Evolutionary conservation across 2,797 vertebrate species (phyloP), one percentile per base, ranked within the genome.

Genomic region (Lagorchestes hirsutus): DNA sequence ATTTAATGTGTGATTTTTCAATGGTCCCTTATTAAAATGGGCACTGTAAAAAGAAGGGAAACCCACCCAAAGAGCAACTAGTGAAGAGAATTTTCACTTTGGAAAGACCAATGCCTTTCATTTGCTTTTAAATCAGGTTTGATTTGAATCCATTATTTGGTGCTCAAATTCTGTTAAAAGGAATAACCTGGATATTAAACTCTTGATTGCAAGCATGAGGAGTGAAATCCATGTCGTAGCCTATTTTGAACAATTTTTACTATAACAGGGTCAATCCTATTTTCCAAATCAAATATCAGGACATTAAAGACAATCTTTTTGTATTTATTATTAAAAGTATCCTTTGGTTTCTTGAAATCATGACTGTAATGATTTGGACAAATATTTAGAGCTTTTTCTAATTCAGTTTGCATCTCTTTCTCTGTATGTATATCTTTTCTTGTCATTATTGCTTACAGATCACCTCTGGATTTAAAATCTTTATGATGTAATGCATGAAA

Each of bases 71-170:
- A 87, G 6, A 94, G 57, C 58, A 74, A 54, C n/a, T 18, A 46
- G 1, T 67, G 54, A 96, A 93, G 54, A 74, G 91, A 59, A 95
- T 82, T 92, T 92, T 52, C 90, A 52, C 46, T 56, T 95, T 93
- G 93, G 87, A 55, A 96, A 58, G 54, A 93, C 29, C 95, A 2
- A 52, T 1, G 92, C n/a, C 96, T 97, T 40, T 57, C 92, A 97
- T 92, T 93, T 82, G 18, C 12, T 96, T 97, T 97, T 94, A 95
- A 94, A 58, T 96, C 22, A 95, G 93, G 9, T 94, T 74, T 91
- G 4, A 91, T 55, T 87, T 91, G 74, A 82, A 22, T 82, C 9
- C 93, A 18, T 92, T 90, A 82, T 95, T 96, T 91, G 92, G 87
- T 94, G 95, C 92, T 82, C 22, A 29, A 96, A 91, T 5, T 95